Percentiles rank a stretch among this genome's conserved stretches.
These are phyloP conservation scores for Oscheius sp. DNA, from an alignment of 2,888 invertebrate species.

Conservation along the genomic window DNA sequence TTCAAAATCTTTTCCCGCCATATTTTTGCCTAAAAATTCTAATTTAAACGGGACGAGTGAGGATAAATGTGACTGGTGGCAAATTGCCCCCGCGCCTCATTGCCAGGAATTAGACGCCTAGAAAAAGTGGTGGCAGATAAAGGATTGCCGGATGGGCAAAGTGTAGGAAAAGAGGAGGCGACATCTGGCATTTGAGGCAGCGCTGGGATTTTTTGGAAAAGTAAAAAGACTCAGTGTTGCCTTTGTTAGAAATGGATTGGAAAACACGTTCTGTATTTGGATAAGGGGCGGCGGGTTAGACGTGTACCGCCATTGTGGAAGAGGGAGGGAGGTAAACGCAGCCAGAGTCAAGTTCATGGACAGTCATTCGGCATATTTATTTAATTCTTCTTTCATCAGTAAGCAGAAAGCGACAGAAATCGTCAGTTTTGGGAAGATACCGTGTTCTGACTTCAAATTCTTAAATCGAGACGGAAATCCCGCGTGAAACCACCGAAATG, in stretches of 20 bases:
- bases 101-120: background rate
- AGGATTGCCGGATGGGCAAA: background rate
- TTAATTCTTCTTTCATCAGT: background rate
- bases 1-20: slow-evolving; percentile 17
- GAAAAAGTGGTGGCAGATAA: slow-evolving; percentile 15
- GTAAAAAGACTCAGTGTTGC: background rate
- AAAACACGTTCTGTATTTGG: slow-evolving; percentile 1
- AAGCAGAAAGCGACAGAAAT: background rate
- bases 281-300: background rate
- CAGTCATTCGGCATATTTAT: no score
- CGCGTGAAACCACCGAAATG: no score
- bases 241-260: background rate
- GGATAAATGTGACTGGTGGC: background rate
- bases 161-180: slow-evolving; percentile 9
- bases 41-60: no score
- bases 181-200: slow-evolving; percentile 14
- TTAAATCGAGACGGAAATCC: no score
- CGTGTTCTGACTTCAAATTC: no score
- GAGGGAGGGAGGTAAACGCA: no score
- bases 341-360: no score
- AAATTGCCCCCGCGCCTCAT: background rate
- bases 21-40: background rate
- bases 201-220: background rate
- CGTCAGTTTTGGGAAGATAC: background rate
- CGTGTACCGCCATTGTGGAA: no score